Base-by-base conservation (phyloP, 2,888 invertebrate species). In the Apamea epomidion region DNA sequence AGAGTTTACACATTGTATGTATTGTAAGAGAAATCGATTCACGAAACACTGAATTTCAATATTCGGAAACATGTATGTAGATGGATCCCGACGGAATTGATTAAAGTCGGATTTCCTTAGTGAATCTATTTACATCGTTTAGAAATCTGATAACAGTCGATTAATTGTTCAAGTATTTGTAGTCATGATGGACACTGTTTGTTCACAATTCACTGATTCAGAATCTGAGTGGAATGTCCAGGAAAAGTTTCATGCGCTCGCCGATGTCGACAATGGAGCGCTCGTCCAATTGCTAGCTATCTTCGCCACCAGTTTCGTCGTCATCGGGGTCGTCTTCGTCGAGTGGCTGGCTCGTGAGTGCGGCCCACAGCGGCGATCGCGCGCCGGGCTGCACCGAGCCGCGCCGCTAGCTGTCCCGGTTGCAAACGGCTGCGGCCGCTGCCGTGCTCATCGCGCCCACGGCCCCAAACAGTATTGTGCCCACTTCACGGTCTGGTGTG, bases 301-400 rank as follows among this genome's bases (percentile, higher is more conserved):
- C 95, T 67, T 94, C 94, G 72, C 88, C 91, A 14, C 88, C 81
- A 78, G 86, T 91, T 76, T 93, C 94, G 54, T 94, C 94, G 67
- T 95, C 95, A 45, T 93, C 94, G 25, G 82, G 77, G 69, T 93
- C 94, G 83, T 95, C 96, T 79, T 95, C 95, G 90, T 96, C 96
- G 18, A 97, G 94, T 10, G 96, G 96, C 92, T 98, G 98, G 91
- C 98, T 98, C 78, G 98, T 98, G 90, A 98, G 97, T 76, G 98
- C 98, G 75, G 98, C 98, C 98, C 98, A 98, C 87, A 98, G 97
- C 74, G 98, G 98, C 85, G 98, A 98, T 91, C 96, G 95, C 18
- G 96, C 96, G 83, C 96, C 96, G 87, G 95, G 94, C 93, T 94
- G 95, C 91, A 94, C 95, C 90, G 97, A 96, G 93, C 95, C 97